Conservation (phyloP, 2,113 vertebrate species). For the Corydoras sp. region DNA sequence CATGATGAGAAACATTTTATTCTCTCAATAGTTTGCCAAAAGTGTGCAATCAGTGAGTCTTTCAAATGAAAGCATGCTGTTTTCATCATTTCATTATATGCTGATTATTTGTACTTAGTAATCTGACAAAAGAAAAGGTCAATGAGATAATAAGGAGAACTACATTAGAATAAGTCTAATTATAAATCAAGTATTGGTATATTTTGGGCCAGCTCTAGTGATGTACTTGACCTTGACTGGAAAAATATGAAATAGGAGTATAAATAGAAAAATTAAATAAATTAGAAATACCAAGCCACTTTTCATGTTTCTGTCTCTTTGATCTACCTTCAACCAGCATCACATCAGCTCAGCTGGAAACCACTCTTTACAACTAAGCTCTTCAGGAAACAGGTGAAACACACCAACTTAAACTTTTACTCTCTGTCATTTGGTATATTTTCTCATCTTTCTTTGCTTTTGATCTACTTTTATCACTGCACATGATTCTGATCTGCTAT, state of each 20-base stretch:
- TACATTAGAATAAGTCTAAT: too few relatives aligned
- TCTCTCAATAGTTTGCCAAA: not conserved
- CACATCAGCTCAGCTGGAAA: conserved; percentile 12
- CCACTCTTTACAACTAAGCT: conserved; percentile 15
- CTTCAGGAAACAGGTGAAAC: conserved; percentile 9
- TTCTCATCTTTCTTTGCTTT: not conserved
- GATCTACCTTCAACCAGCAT: conserved; percentile 18
- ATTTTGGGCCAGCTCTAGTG: too few relatives aligned
- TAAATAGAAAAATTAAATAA: too few relatives aligned
- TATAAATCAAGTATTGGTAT: too few relatives aligned
- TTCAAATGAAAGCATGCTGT: too few relatives aligned
- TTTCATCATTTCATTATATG: not conserved
- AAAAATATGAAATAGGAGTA: too few relatives aligned
- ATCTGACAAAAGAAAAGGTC: not conserved
- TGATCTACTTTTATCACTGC: not conserved
- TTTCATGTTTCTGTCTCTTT: not conserved
- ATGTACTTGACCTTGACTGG: too few relatives aligned
- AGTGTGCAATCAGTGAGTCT: too few relatives aligned
- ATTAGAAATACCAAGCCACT: not conserved
- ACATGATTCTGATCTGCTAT: not conserved
- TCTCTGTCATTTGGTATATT: not conserved
- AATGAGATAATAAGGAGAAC: too few relatives aligned
- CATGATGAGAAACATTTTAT: not conserved
- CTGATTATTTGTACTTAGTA: not conserved
- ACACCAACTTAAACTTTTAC: not conserved